Evolutionary conservation across 2,888 invertebrate genomes (phyloP).

Genomic region (Plusia festucae): DNA sequence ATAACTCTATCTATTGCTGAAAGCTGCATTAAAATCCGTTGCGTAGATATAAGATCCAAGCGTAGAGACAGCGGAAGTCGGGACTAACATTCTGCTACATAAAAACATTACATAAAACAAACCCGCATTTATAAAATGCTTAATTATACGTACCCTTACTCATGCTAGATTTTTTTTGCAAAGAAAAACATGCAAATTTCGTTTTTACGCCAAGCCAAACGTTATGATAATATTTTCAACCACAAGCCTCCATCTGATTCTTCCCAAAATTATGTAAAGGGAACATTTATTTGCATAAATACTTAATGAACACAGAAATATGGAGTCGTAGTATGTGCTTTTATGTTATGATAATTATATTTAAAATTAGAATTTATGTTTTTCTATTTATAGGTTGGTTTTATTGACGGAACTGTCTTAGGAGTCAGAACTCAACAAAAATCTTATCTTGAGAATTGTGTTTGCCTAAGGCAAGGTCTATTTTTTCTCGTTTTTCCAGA

Average conservation of each 20-base stretch:
- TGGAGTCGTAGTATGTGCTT: conserved; percentile 12
- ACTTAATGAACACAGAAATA: conserved; percentile 39
- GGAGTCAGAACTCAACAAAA: background rate
- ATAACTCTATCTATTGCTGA: too few species aligned
- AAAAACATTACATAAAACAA: background rate
- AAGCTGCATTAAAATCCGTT: too few species aligned
- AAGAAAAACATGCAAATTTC: conserved; percentile 35
- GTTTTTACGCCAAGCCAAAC: conserved; percentile 25
- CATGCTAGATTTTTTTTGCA: background rate
- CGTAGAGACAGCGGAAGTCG: too few species aligned
- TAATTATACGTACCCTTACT: background rate
- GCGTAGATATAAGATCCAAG: too few species aligned
- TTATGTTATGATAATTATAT: conserved; percentile 16
- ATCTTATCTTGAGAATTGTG: too few species aligned
- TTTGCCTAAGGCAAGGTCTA: too few species aligned
- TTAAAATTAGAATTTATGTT: background rate
- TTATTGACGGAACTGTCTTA: background rate
- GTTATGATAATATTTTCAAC: conserved; percentile 34
- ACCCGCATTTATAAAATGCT: background rate
- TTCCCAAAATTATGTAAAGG: conserved; percentile 40
- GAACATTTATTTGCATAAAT: conserved; percentile 48
- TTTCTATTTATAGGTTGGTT: background rate
- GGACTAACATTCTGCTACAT: too few species aligned
- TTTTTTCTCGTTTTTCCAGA: too few species aligned
- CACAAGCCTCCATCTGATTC: conserved; percentile 35